Evolutionary conservation across 92 coral and sea anemone genomes (phyloP), one percentile per base, ranked within the genome.

Genomic region (Bergia sp.): DNA sequence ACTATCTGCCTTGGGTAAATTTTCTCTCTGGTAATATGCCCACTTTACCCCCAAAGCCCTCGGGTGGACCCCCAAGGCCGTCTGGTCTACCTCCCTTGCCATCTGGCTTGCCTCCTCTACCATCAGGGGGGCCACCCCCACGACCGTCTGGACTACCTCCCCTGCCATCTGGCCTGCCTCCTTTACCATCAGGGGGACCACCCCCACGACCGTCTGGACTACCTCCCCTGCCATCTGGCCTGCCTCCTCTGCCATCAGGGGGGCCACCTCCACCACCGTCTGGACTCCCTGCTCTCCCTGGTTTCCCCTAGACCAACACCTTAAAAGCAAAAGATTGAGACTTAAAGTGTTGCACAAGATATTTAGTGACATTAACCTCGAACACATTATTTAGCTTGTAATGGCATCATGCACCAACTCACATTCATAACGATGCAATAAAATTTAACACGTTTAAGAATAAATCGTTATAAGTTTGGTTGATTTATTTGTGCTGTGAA

Each of bases 1-100:
- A 88, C 21, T 94, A 92, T 38, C 85, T 89, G n/a, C 95, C 66
- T 16, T 94, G 96, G 96, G 86, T 94, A 12, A 94, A 92, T 79
- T 80, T 90, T 23, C 42, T 94, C 3, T 90, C 91, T 20, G 95
- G 93, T 1, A 92, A 88, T 37, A 44, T 74, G 89, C 83, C 84
- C n/a, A 86, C 89, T 36, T 76, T 41, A 53, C 53, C 79, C 12
- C 81, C 55, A 41, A 40, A 39, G 42, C 47, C 74, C n/a, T 86
- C 81, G 0, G 53, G 78, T 5, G 8, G 49, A 9, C 67, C 45
- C 13, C 73, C 69, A 21, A 37, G n/a, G 38, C 71, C 80, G 5
- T 45, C 65, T 37, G 82, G 81, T 21, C 61, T 57, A 78, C 82
- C 82, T n/a, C 37, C 57, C 4, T 15, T 44, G 55, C 82, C 82